phyloP scores from a whole-genome alignment of 1,140 invertebrate species.

The Euwallacea similis region DNA sequence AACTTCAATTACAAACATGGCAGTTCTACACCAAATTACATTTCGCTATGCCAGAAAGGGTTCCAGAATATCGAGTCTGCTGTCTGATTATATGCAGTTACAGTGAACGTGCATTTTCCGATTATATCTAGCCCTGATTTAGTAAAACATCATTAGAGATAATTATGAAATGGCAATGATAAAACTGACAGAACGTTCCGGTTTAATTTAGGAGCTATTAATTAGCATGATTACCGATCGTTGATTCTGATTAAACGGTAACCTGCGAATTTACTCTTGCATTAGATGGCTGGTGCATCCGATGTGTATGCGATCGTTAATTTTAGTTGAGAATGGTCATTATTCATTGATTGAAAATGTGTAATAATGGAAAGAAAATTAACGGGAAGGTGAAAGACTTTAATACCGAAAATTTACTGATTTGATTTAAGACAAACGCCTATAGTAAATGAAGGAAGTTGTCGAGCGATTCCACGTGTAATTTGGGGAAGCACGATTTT shows the following conservation, averaged over 20 bases:
- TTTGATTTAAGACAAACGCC: too few relatives aligned
- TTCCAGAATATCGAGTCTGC: not conserved
- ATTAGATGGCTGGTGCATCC: too few relatives aligned
- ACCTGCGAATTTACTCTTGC: not conserved
- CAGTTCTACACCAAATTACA: not conserved
- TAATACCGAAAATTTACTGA: too few relatives aligned
- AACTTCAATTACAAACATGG: not conserved
- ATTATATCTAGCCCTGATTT: slow-evolving; percentile 23
- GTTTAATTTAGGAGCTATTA: slow-evolving; percentile 23
- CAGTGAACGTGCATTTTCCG: not conserved
- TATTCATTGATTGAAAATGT: too few relatives aligned
- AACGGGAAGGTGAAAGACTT: too few relatives aligned
- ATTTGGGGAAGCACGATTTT: too few relatives aligned
- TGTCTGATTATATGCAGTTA: not conserved
- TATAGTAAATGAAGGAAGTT: too few relatives aligned
- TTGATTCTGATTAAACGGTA: not conserved
- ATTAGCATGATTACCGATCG: slow-evolving; percentile 1
- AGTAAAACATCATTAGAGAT: slow-evolving; percentile 27
- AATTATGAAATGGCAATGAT: slow-evolving; percentile 28
- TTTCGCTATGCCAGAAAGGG: not conserved
- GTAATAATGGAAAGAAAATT: too few relatives aligned
- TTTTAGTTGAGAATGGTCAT: too few relatives aligned
- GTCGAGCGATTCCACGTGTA: too few relatives aligned
- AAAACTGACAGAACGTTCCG: slow-evolving; percentile 25
- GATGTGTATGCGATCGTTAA: too few relatives aligned